Conservation (phyloP, 2,113 vertebrate genomes). For the Lepus timidus region DNA sequence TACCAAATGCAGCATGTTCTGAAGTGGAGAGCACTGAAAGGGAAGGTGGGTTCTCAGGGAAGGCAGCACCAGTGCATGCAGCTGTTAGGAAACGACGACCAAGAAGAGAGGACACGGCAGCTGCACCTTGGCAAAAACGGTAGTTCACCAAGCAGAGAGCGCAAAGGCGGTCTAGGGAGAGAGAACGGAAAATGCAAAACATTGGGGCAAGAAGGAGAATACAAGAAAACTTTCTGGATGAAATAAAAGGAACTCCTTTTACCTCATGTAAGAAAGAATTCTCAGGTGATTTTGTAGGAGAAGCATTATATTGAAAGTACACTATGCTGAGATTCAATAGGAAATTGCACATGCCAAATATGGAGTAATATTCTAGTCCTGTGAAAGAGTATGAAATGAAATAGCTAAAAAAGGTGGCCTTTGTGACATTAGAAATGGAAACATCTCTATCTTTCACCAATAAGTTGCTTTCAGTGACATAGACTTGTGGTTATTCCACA, state of each 20-base stretch:
- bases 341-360: not conserved
- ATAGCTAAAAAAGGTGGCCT: not conserved
- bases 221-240: not conserved
- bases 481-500: not conserved
- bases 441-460: not conserved
- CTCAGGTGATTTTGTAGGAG: not conserved
- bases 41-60: not conserved
- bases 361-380: not conserved
- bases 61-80: not conserved
- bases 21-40: not conserved
- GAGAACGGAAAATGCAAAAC: not conserved
- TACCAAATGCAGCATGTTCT: not conserved
- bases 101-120: not conserved
- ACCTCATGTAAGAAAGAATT: not conserved
- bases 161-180: not conserved
- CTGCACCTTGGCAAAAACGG: not conserved
- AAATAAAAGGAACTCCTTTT: not conserved
- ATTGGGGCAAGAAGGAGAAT: not conserved
- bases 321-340: not conserved
- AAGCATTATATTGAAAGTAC: not conserved
- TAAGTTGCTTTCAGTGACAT: not conserved
- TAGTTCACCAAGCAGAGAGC: not conserved
- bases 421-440: not conserved
- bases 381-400: not conserved
- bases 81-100: not conserved